A percentile compares a stretch with the other conserved stretches of the same genome.
Conservation (phyloP, 2,888 invertebrate genomes). For the Podotricha telesiphe region DNA sequence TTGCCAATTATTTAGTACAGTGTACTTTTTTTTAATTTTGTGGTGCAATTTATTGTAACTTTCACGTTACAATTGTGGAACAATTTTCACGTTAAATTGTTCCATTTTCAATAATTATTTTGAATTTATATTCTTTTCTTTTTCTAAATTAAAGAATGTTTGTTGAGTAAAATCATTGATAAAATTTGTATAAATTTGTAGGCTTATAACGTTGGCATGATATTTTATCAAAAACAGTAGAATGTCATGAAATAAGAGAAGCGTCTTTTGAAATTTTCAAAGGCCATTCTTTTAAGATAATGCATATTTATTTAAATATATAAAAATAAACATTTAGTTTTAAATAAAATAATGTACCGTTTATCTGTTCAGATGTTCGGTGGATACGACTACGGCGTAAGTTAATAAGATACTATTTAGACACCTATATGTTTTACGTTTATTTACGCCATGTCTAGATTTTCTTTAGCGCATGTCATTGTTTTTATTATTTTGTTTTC, state of each 20-base stretch:
- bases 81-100: too few species aligned
- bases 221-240: too few species aligned
- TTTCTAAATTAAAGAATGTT: too few species aligned
- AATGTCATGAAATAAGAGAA: background rate
- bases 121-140: too few species aligned
- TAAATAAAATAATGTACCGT: constrained; percentile 29
- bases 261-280: background rate
- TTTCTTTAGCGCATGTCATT: constrained; percentile 50
- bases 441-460: constrained; percentile 53
- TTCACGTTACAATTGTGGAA: too few species aligned
- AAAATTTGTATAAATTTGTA: too few species aligned
- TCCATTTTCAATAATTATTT: too few species aligned
- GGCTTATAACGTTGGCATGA: too few species aligned
- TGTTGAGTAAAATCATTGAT: too few species aligned
- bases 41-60: too few species aligned
- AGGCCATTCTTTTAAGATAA: background rate
- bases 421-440: constrained; percentile 47
- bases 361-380: constrained; percentile 81
- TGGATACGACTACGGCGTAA: constrained; percentile 83
- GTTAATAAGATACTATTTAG: constrained; percentile 61
- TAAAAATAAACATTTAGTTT: constrained; percentile 12
- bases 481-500: constrained; percentile 1
- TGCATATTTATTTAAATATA: background rate
- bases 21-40: too few species aligned
- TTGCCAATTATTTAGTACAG: too few species aligned